Conservation (phyloP, 2,113 vertebrate species). For the Nycticebus coucang region DNA sequence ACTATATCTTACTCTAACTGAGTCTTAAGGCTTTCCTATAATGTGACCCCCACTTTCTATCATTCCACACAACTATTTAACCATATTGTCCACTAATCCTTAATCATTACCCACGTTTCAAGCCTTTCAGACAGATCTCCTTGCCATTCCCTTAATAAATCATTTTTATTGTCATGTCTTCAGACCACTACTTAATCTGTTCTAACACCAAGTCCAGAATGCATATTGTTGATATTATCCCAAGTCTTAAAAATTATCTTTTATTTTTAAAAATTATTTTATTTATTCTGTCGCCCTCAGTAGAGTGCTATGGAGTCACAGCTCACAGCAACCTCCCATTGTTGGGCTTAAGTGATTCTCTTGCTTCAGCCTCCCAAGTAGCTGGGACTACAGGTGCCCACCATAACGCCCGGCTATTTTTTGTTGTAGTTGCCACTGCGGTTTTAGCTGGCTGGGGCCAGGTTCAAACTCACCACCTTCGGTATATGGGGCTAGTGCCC, state of each 20-base stretch:
- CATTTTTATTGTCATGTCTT: neutral
- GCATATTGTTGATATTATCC: neutral
- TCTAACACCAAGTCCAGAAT: neutral
- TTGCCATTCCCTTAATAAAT: neutral
- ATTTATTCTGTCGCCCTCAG: no score
- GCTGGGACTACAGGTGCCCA: no score
- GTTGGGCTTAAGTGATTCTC: no score
- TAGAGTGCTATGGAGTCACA: no score
- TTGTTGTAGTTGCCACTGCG: no score
- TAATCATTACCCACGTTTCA: neutral
- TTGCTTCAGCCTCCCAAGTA: no score
- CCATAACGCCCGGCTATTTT: no score
- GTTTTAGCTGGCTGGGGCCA: no score
- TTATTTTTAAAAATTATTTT: no score
- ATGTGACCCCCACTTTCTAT: neutral
- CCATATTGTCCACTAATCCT: neutral
- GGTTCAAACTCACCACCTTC: no score
- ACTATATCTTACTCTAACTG: neutral
- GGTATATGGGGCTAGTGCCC: no score
- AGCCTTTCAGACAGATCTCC: neutral
- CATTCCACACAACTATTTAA: neutral
- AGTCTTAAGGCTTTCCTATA: neutral
- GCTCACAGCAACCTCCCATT: no score
- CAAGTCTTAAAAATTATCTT: neutral
- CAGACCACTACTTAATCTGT: neutral